Evolutionary conservation across 2,797 vertebrate species (phyloP).

Genomic region (Pseudomugil gertrudae): DNA sequence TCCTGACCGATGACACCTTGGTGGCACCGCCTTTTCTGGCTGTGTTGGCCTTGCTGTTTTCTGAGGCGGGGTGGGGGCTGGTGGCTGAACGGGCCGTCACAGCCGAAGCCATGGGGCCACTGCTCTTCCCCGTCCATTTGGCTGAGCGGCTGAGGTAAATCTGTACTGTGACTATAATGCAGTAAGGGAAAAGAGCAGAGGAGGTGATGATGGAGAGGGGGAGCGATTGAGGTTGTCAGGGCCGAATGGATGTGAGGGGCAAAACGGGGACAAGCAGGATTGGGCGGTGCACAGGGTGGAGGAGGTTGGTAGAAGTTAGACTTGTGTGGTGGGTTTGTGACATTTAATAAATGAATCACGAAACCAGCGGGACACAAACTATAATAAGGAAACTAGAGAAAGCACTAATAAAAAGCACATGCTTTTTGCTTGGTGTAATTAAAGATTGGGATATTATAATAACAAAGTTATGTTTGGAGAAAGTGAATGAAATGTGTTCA

Average conservation of each 20-base stretch:
- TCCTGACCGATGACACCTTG: slow-evolving; percentile 60
- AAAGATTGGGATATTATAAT: neutral
- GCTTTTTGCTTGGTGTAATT: neutral
- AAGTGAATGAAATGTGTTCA: neutral
- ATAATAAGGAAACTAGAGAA: slow-evolving; percentile 23
- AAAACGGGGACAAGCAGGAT: slow-evolving; percentile 35
- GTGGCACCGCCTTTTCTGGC: slow-evolving; percentile 52
- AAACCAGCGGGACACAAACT: slow-evolving; percentile 38
- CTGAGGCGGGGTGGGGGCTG: slow-evolving; percentile 64
- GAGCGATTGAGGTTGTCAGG: slow-evolving; percentile 37
- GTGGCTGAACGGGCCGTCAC: slow-evolving; percentile 42
- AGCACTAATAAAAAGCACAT: slow-evolving; percentile 2
- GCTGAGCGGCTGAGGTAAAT: slow-evolving; percentile 82
- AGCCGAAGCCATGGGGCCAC: slow-evolving; percentile 59
- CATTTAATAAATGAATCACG: slow-evolving; percentile 27
- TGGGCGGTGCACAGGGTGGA: slow-evolving; percentile 32
- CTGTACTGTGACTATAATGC: slow-evolving; percentile 84
- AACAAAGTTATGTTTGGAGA: neutral
- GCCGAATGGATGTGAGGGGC: slow-evolving; percentile 61
- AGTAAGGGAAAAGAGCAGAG: slow-evolving; percentile 64
- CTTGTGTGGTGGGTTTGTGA: slow-evolving; percentile 16
- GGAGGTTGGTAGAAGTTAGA: slow-evolving; percentile 61
- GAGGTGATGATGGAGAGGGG: slow-evolving; percentile 35
- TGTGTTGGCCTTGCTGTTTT: slow-evolving; percentile 62
- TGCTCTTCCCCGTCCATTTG: slow-evolving; percentile 68